Evolutionary conservation across 2,113 vertebrate species (phyloP).

Genomic region (Canis aureus): DNA sequence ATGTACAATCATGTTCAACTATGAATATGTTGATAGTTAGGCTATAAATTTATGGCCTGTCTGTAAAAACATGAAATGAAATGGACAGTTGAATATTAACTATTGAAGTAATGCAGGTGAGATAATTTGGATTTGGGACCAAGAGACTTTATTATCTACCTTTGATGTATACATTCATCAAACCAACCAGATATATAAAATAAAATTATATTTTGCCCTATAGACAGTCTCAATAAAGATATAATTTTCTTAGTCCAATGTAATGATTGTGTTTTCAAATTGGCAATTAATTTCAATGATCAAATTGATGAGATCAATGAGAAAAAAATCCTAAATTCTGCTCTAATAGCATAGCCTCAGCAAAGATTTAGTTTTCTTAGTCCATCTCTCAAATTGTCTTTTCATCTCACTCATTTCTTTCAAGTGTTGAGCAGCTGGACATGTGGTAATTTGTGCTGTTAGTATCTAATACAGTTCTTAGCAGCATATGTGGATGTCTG

Average conservation of each 20-base stretch:
- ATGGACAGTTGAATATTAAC: not conserved
- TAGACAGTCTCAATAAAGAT: not conserved
- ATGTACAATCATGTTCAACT: not conserved
- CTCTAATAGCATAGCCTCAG: not conserved
- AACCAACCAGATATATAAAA: not conserved
- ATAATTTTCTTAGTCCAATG: not conserved
- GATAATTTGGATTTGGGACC: not conserved
- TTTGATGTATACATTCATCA: not conserved
- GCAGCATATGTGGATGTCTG: not conserved
- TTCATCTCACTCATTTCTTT: conserved; percentile 27
- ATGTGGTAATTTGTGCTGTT: conserved; percentile 8
- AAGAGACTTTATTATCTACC: not conserved
- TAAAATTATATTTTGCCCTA: not conserved
- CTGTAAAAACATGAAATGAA: not conserved
- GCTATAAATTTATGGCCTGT: not conserved
- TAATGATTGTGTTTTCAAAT: not conserved
- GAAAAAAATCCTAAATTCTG: not conserved
- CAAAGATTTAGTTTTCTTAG: not conserved
- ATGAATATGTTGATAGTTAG: not conserved
- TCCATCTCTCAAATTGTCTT: not conserved
- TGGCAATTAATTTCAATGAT: not conserved
- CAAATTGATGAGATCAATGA: not conserved
- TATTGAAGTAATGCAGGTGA: not conserved
- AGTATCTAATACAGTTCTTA: conserved; percentile 6
- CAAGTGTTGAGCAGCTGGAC: not conserved